A percentile compares a stretch with the other conserved stretches of the same genome.
These are phyloP conservation scores for Pedionomus torquatus DNA, from an alignment of 2,113 vertebrate genomes.

Conservation along the genomic window DNA sequence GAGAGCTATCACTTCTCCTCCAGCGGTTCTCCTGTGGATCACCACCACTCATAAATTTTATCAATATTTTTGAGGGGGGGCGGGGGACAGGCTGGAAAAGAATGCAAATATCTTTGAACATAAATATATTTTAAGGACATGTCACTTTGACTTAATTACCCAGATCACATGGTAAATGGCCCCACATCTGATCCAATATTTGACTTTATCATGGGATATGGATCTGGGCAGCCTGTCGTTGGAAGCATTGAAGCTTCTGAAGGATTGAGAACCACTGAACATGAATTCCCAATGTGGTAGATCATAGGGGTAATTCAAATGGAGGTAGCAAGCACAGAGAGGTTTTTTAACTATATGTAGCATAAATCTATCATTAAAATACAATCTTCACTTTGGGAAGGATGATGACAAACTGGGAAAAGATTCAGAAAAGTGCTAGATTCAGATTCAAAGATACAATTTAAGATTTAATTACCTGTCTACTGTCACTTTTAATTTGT, in stretches of 20 bases:
- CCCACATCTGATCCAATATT: neutral
- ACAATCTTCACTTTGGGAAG: neutral
- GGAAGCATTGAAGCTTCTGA: neutral
- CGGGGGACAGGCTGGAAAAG: neutral
- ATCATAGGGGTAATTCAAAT: neutral
- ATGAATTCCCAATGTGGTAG: neutral
- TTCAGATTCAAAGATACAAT: neutral
- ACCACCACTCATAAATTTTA: neutral
- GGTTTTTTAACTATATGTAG: neutral
- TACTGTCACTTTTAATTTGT: neutral
- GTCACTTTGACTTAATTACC: neutral
- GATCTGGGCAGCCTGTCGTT: neutral
- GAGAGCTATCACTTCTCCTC: neutral
- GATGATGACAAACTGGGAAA: neutral
- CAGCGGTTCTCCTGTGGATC: neutral
- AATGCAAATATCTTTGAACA: neutral
- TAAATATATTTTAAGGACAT: neutral
- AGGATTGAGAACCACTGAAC: neutral
- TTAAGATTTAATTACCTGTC: neutral
- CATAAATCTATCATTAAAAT: neutral
- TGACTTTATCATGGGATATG: neutral
- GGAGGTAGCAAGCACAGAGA: neutral
- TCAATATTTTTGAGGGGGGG: neutral
- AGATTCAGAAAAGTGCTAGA: neutral
- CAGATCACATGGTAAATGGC: neutral